Evolutionary conservation across 2,797 vertebrate species (phyloP), one percentile per base, ranked within the genome.

Genomic region (Enteromius fasciolatus): DNA sequence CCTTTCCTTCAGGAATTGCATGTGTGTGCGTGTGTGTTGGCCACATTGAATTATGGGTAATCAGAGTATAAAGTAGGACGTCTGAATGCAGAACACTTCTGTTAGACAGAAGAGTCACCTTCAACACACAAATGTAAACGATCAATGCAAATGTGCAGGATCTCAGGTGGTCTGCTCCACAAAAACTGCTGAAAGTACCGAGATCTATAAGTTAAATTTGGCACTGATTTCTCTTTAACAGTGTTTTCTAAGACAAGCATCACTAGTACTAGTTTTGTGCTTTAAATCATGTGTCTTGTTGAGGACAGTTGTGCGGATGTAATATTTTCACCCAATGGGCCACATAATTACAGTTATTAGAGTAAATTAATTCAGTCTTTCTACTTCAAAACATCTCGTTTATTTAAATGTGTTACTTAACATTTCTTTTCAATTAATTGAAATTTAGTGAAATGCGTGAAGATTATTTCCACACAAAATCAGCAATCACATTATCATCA

Each of bases 101-200:
- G 41, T 77, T 28, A 64, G 9, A 23, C 39, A 64, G 25, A 50
- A 66, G 25, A 63, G 59, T 78, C 76, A 78, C 80, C 70, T 81
- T 81, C 59, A 81, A 28, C 25, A 23, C 18, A 52, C 5, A 33
- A 48, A 20, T 25, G 25, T 44, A 81, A 63, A 73, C 52, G 44
- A 72, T 72, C 67, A 75, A 75, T 59, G 52, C 33, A 75, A 75
- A 75, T 57, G 52, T 41, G 72, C n/a, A 59, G 52, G 73, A 59
- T 75, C 73, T 80, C 52, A 80, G 67, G 66, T 80, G 78, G 73
- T 41, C 73, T 75, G 73, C 44, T 80, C 78, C 12, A 61, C 18
- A 67, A 67, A 78, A 67, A 66, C 33, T 6, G 20, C 48, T 78
- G 5, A 46, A 80, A 80, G 50, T 25, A 31, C 64, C 5, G 9